Evolutionary conservation across 2,888 invertebrate genomes (phyloP).

Genomic region (Eudasyphora cyanicolor): DNA sequence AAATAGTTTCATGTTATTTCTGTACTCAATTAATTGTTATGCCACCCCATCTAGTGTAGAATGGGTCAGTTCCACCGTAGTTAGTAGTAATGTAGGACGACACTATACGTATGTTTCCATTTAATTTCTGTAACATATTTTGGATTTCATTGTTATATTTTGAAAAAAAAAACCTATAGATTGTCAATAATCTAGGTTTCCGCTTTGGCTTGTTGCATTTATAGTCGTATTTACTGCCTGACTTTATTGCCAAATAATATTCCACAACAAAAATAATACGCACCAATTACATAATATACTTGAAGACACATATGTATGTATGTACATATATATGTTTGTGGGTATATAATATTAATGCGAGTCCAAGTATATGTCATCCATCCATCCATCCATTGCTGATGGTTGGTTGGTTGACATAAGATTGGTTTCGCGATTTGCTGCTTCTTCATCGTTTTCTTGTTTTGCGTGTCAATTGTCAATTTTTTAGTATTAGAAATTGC

Average conservation of each 20-base stretch:
- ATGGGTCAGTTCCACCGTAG: no score
- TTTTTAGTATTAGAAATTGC: conserved; percentile 43
- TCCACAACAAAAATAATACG: conserved; percentile 4
- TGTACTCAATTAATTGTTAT: no score
- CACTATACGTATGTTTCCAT: background rate
- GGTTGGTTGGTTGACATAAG: conserved; percentile 25
- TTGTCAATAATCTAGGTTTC: background rate
- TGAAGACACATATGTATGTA: background rate
- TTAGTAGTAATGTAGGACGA: no score
- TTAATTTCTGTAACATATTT: background rate
- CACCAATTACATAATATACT: conserved; percentile 1
- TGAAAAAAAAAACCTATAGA: no score
- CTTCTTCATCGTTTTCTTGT: conserved; percentile 7
- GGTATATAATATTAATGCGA: background rate
- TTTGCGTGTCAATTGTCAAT: conserved; percentile 62
- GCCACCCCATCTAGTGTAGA: no score
- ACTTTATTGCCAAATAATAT: conserved; percentile 26
- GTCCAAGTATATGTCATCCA: conserved; percentile 23
- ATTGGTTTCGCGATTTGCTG: conserved; percentile 7
- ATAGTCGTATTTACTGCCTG: conserved; percentile 1
- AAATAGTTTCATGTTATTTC: no score
- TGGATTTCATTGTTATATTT: background rate
- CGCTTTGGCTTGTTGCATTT: conserved; percentile 25
- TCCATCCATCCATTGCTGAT: no score
- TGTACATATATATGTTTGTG: background rate